Conservation (phyloP, 2,113 vertebrate genomes). For the Callorhinus ursinus region DNA sequence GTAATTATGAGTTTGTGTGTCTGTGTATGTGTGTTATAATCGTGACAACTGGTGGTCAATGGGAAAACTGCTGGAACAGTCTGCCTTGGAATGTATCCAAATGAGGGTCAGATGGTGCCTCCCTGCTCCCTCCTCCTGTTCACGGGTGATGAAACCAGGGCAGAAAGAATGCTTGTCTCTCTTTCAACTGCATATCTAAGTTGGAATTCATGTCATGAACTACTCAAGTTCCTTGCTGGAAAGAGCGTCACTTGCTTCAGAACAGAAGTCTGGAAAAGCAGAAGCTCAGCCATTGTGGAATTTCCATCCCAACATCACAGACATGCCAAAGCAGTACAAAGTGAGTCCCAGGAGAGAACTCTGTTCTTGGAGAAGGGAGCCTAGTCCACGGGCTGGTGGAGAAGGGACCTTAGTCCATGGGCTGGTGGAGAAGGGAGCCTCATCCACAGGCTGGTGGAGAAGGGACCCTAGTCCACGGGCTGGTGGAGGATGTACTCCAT, state of each 20-base stretch:
- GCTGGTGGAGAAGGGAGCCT: no score
- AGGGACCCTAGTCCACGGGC: no score
- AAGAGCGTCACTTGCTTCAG: background rate
- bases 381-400: background rate
- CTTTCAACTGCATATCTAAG: background rate
- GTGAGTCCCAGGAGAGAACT: background rate
- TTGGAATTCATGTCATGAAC: slow-evolving; percentile 39
- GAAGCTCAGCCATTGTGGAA: background rate
- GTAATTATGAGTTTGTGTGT: background rate
- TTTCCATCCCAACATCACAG: background rate
- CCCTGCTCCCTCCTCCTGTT: fast-evolving
- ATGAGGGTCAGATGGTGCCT: background rate
- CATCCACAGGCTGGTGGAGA: no score
- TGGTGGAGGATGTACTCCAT: background rate
- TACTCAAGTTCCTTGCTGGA: slow-evolving; percentile 26
- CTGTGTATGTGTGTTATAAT: slow-evolving; percentile 65
- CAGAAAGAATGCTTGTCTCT: background rate
- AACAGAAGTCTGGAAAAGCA: background rate
- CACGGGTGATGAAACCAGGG: fast-evolving
- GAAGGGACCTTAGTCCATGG: no score
- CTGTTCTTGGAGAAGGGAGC: background rate
- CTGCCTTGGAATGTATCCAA: background rate
- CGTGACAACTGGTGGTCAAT: slow-evolving; percentile 76
- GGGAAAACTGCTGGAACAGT: background rate
- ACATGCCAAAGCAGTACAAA: background rate